These are phyloP conservation scores for Boloria selene DNA, from an alignment of 2,888 invertebrate genomes.

Conservation along the genomic window DNA sequence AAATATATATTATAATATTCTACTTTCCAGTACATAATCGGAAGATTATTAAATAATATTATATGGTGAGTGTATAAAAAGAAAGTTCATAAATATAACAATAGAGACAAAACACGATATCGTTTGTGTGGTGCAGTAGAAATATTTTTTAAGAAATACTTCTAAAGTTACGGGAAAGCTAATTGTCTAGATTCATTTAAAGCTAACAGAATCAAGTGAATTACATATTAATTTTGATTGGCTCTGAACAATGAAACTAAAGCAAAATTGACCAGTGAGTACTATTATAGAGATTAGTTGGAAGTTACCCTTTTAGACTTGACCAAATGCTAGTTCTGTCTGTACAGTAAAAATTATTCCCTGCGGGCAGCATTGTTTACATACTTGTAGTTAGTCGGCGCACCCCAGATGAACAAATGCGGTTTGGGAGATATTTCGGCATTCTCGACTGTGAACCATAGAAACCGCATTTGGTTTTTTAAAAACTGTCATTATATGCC, in stretches of 20 bases:
- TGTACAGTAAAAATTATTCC: constrained; percentile 29
- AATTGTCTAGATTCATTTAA: constrained; percentile 5
- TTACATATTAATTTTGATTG: constrained; percentile 62
- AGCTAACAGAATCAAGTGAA: constrained; percentile 52
- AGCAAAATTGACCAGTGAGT: constrained; percentile 9
- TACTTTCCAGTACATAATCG: no score
- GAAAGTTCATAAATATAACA: background rate
- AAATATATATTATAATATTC: no score
- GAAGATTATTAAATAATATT: no score
- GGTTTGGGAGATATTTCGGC: constrained; percentile 51
- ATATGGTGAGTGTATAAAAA: background rate
- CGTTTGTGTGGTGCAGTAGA: constrained; percentile 40
- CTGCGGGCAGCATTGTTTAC: constrained; percentile 28
- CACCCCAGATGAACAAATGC: constrained; percentile 28
- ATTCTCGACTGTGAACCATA: constrained; percentile 49
- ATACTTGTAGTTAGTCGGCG: constrained; percentile 27
- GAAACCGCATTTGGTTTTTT: constrained; percentile 54
- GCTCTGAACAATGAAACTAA: constrained; percentile 35
- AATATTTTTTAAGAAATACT: no score
- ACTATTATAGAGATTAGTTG: constrained; percentile 7
- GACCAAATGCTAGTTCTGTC: constrained; percentile 9
- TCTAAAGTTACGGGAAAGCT: constrained; percentile 49
- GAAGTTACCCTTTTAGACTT: constrained; percentile 23
- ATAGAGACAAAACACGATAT: background rate
- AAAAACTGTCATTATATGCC: constrained; percentile 51